Base-by-base conservation (phyloP, 2,888 invertebrate genomes). In the Melanargia galathea region DNA sequence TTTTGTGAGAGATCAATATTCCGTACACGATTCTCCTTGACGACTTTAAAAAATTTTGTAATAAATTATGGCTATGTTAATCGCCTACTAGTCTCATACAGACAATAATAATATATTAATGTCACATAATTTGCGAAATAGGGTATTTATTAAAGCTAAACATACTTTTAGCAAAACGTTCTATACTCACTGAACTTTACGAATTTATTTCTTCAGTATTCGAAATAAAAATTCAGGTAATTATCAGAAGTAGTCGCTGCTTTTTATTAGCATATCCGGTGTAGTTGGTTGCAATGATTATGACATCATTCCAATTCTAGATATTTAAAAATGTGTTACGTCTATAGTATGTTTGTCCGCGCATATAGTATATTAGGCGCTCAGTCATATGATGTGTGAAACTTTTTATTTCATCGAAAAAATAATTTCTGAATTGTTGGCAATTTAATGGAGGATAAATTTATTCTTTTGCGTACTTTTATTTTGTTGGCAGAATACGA, bases 101-200 rank as follows among this genome's bases (percentile, higher is more conserved):
- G 73, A n/a, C n/a, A n/a, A n/a, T 24, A 30, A 78, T 82, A 78
- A 78, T 86, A 76, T 82, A 81, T 87, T 84, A 84, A 83, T 85
- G 88, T 87, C 88, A 86, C 78, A 81, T 80, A 78, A 82, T 82
- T 83, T 83, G 80, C 81, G 79, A 81, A 79, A 80, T 76, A 72
- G 73, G 71, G 78, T 80, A 80, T 8, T 8, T 20, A 18, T 10
- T 49, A 49, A 26, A 49, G 26, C n/a, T 49, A 16, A 49, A 26
- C 24, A 3, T 7, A 49, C 10, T 30, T 26, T 13, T n/a, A 5
- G 30, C 4, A 30, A 30, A 6, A 30, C 13, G 43, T 8, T 2
- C 8, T 2, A 16, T 7, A 18, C 16, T 16, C 16, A 18, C 8
- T 8, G 16, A 6, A 7, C 16, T 16, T 16, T 2, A 18, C 8